Percentiles rank a stretch among this genome's conserved stretches.
Evolutionary conservation across 2,113 vertebrate genomes (phyloP).

Genomic region (Equus przewalskii): DNA sequence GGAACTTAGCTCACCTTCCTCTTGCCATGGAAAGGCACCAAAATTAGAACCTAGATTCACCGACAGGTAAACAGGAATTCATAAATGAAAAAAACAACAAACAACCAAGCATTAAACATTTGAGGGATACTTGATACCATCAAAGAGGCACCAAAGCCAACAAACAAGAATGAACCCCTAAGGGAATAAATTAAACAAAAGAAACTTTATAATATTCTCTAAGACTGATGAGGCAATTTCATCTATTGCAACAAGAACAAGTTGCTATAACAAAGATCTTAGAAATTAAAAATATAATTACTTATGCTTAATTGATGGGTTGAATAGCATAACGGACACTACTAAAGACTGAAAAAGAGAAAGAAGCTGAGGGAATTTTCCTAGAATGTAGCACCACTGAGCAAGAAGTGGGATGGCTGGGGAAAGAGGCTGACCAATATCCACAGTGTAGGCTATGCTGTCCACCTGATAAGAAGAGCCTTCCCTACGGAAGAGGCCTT

Average conservation of each 20-base stretch:
- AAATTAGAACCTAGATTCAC: not conserved
- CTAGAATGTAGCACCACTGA: not conserved
- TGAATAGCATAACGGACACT: not conserved
- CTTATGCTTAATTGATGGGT: not conserved
- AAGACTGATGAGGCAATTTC: not conserved
- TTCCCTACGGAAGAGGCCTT: not conserved
- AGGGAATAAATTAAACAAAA: not conserved
- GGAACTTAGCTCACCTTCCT: not conserved
- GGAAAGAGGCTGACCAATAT: not conserved
- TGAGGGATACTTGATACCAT: not conserved
- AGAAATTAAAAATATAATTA: constrained; percentile 31
- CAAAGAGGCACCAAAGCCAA: not conserved
- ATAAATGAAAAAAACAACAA: not conserved
- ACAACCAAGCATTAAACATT: not conserved
- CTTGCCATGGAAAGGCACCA: not conserved
- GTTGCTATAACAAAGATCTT: not conserved
- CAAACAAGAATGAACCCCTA: not conserved
- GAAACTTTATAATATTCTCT: not conserved
- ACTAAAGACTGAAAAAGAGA: not conserved
- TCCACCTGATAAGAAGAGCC: not conserved
- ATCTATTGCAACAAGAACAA: not conserved
- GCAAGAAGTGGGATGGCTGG: not conserved
- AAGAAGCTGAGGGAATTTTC: not conserved
- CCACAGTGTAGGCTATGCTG: not conserved
- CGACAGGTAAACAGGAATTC: not conserved